Base-by-base conservation (phyloP, 1,140 invertebrate genomes). In the Platorchestia sp. region DNA sequence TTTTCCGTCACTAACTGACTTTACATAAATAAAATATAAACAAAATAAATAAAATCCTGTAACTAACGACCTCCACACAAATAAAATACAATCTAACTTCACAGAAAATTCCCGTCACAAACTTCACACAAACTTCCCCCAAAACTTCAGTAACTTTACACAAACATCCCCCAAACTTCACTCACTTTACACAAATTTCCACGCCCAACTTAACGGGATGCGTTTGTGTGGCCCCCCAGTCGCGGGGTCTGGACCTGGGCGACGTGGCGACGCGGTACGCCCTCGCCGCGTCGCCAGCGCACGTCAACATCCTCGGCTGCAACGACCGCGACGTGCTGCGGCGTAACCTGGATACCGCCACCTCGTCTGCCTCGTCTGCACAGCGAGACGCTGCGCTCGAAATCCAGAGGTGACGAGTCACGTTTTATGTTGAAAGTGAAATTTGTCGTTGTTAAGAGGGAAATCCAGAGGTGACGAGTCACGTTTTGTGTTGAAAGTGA, bases 261-360 rank as follows among this genome's bases (percentile, higher is more conserved):
- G 40, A 47, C 43, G 45, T 93, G 36, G 91, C 91, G 3, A 93
- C 91, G 36, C 91, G 44, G 44, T 47, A 45, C 45, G 10, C 91
- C 6, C 91, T 93, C 43, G 19, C 6, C 91, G n/a, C 44, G 91
- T 93, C 91, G 45, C 91, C 91, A 6, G 91, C 91, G 5, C 41
- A 42, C 41, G 91, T 93, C 3, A 93, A 93, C 91, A 47, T 93
- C 91, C 44, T 93, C 36, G 91, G 91, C 19, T 93, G 91, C 45
- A 93, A 93, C 91, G 47, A 93, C 45, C 45, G 91, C 22, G 44
- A 93, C 45, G 44, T 93, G 41, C 91, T 93, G 5, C 91, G 43
- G 5, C 43, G 43, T n/a, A 93, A 93, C 45, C 43, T 93, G 41
- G 91, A 93, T n/a, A 45, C 91, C 36, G 91, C 91, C 45, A 93